These are phyloP conservation scores for Orchestia grillus DNA, from an alignment of 1,140 invertebrate genomes.

Conservation along the genomic window DNA sequence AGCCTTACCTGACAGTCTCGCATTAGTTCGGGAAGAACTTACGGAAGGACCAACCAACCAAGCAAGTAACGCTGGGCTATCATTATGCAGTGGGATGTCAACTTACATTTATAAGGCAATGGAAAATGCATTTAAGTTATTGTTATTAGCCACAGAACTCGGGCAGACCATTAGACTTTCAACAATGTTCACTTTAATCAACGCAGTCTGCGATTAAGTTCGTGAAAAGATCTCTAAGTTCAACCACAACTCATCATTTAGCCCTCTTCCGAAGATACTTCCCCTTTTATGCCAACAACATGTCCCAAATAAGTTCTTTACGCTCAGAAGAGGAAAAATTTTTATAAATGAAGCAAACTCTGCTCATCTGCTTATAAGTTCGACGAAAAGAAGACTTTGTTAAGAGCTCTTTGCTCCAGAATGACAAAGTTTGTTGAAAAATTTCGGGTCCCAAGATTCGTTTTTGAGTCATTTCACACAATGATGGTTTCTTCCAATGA, in stretches of 20 bases:
- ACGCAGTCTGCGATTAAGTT: background rate
- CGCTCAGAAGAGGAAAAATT: background rate
- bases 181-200: background rate
- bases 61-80: no score
- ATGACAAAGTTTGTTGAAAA: conserved; percentile 17
- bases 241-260: background rate
- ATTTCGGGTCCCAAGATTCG: background rate
- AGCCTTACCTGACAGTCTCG: no score
- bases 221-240: background rate
- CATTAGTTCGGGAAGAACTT: no score
- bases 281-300: background rate
- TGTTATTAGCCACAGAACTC: background rate
- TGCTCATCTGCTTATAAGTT: conserved; percentile 43
- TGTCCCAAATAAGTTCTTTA: background rate
- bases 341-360: background rate
- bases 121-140: background rate
- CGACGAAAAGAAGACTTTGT: background rate
- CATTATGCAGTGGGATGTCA: no score
- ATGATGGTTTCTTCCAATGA: conserved; percentile 36
- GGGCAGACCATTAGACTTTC: background rate
- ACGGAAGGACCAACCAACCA: no score
- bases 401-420: conserved; percentile 1
- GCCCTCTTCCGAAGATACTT: background rate
- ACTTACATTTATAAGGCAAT: background rate
- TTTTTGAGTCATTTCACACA: background rate